These are phyloP conservation scores for Acrossocheilus wenchowensis DNA, from an alignment of 2,797 vertebrate genomes.

Conservation along the genomic window DNA sequence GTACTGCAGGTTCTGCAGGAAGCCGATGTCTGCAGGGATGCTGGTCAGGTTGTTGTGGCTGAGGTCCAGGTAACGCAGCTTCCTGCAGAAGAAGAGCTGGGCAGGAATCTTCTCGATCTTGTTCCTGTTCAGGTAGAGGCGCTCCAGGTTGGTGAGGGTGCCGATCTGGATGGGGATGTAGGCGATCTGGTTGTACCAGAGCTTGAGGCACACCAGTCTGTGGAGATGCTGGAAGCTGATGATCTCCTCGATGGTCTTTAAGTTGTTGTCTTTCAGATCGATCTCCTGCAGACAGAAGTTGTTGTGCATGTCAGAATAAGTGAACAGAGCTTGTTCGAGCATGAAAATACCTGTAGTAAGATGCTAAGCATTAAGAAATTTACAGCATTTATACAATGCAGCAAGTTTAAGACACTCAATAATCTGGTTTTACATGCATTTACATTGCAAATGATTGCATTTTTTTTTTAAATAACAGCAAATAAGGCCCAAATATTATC, in stretches of 20 bases:
- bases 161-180: constrained; percentile 97
- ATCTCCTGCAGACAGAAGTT: constrained; percentile 90
- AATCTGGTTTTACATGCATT: too few species aligned
- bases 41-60: constrained; percentile 95
- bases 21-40: constrained; percentile 89
- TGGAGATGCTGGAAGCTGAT: constrained; percentile 99
- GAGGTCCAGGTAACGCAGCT: constrained; percentile 93
- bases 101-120: constrained; percentile 95
- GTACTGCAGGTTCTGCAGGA: constrained; percentile 93
- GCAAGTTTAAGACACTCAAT: neutral
- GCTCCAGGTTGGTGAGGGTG: constrained; percentile 91
- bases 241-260: constrained; percentile 99
- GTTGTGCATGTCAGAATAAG: neutral
- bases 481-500: neutral
- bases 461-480: neutral
- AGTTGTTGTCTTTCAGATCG: constrained; percentile 98
- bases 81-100: constrained; percentile 95
- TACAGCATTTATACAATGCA: neutral
- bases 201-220: constrained; percentile 89
- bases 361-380: neutral
- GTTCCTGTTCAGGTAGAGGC: constrained; percentile 96
- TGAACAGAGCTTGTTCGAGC: neutral
- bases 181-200: constrained; percentile 99
- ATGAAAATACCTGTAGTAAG: neutral
- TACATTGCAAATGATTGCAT: neutral